These are phyloP conservation scores for Labeo rohita DNA, from an alignment of 2,113 vertebrate genomes.

Conservation along the genomic window DNA sequence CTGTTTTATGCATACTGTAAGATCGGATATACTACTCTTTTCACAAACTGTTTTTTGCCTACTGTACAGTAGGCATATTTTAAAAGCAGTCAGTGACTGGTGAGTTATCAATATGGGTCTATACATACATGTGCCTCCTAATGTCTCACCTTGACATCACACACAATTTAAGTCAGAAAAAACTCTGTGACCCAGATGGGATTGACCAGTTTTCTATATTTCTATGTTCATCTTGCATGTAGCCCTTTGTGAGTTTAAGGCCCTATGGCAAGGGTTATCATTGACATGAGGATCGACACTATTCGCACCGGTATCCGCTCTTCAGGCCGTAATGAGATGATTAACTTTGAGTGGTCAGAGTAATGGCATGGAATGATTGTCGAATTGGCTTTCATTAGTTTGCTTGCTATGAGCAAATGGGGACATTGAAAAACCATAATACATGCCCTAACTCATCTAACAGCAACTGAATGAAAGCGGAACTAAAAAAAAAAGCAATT, in stretches of 20 bases:
- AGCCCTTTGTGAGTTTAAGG: constrained; percentile 23
- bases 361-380: constrained; percentile 52
- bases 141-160: constrained; percentile 3
- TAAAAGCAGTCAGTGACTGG: not conserved
- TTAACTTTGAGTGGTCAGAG: constrained; percentile 40
- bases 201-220: constrained; percentile 20
- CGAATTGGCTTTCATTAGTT: constrained; percentile 48
- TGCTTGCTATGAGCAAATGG: constrained; percentile 38
- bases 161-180: constrained; percentile 30
- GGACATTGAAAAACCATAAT: constrained; percentile 18
- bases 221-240: not conserved
- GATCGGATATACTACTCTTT: not conserved
- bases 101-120: constrained; percentile 37
- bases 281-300: not conserved
- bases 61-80: not conserved
- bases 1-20: no score
- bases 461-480: not conserved
- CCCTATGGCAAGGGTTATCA: not conserved
- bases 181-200: constrained; percentile 22
- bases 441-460: constrained; percentile 13
- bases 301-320: not conserved
- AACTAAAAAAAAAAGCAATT: not conserved
- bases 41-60: no score
- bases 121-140: not conserved
- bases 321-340: constrained; percentile 21